These are phyloP conservation scores for Willowsia nigromaculata DNA, from an alignment of 2,888 invertebrate genomes.

Conservation along the genomic window DNA sequence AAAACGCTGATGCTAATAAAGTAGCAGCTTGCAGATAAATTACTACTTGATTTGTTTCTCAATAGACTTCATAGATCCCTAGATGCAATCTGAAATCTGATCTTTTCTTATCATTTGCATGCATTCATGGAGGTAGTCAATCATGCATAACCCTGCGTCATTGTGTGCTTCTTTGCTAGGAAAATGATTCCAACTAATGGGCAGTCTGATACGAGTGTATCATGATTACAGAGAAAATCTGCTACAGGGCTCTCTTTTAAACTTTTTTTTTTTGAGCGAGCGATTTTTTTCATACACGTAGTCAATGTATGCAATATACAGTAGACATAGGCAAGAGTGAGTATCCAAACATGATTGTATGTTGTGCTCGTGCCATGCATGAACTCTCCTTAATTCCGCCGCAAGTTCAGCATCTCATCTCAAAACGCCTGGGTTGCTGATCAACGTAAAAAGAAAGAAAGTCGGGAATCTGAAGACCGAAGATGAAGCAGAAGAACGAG, in stretches of 20 bases:
- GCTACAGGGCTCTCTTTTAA: background rate
- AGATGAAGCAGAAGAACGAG: background rate
- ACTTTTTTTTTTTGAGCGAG: background rate
- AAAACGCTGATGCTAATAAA: background rate
- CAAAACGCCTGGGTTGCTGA: background rate
- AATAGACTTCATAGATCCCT: background rate
- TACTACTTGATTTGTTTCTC: constrained; percentile 42
- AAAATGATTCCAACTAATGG: constrained; percentile 24
- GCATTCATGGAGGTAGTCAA: constrained; percentile 15
- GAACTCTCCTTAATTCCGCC: constrained; percentile 63
- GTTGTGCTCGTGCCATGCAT: constrained; percentile 73
- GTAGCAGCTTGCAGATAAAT: constrained; percentile 43
- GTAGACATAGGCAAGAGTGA: background rate
- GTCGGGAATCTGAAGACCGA: background rate
- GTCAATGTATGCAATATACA: background rate
- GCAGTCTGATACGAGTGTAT: background rate
- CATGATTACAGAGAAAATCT: background rate
- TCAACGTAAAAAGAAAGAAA: constrained; percentile 5
- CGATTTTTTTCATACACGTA: background rate
- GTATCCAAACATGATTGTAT: constrained; percentile 68
- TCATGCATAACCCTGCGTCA: background rate
- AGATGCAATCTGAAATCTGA: background rate
- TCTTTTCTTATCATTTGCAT: background rate
- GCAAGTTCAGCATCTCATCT: constrained; percentile 47
- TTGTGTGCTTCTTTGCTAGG: background rate